Evolutionary conservation across 2,888 invertebrate species (phyloP).

Genomic region (Lasioglossum calceatum): DNA sequence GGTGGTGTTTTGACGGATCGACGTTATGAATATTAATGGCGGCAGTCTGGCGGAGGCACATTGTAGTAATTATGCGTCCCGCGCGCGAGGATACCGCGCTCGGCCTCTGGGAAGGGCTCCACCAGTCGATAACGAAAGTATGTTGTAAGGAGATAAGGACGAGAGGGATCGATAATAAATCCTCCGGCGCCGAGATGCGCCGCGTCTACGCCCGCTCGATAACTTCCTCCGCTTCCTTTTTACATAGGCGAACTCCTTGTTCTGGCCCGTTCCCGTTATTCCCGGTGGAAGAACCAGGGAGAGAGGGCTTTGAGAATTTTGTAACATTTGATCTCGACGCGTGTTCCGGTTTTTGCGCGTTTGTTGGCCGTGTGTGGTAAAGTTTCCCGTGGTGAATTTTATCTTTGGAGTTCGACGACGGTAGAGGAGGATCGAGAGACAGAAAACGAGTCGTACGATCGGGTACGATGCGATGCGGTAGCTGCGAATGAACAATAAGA

Average conservation of each 20-base stretch:
- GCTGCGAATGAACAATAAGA: conserved; percentile 3
- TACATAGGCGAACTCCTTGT: conserved; percentile 48
- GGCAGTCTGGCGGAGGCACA: conserved; percentile 44
- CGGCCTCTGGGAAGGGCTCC: conserved; percentile 4
- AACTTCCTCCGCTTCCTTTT: conserved; percentile 52
- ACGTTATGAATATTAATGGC: conserved; percentile 72
- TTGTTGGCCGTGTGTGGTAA: conserved; percentile 19
- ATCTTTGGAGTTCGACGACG: conserved; percentile 9
- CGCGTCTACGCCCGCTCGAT: conserved; percentile 47
- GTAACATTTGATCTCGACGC: conserved; percentile 52
- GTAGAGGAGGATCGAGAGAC: neutral
- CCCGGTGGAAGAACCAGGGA: conserved; percentile 17
- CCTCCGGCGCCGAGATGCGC: conserved; percentile 49
- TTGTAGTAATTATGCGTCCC: conserved; percentile 71
- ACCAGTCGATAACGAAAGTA: conserved; percentile 55
- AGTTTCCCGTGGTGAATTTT: conserved; percentile 17
- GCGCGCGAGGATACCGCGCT: conserved; percentile 30
- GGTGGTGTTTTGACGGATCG: conserved; percentile 68
- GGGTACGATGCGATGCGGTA: neutral
- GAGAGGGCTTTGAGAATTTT: conserved; percentile 44
- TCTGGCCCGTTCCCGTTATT: conserved; percentile 16
- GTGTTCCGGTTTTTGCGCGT: conserved; percentile 45
- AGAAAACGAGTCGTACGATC: neutral
- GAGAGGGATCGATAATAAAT: conserved; percentile 58
- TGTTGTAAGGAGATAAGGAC: conserved; percentile 50